Conservation (phyloP, 2,888 invertebrate species). For the Tipula vernalis region DNA sequence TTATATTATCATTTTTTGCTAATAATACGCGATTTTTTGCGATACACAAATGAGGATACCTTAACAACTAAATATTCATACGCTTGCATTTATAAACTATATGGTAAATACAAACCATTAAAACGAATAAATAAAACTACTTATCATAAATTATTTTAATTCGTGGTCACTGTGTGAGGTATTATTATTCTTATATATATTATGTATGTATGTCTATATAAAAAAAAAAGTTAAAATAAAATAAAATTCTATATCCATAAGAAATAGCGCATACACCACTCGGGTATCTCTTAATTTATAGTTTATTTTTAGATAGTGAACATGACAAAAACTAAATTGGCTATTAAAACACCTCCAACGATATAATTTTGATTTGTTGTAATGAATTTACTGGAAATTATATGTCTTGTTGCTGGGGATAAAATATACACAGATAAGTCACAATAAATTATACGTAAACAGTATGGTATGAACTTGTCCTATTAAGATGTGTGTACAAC, state of each 20-base stretch:
- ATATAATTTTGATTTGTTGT: background rate
- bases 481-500: background rate
- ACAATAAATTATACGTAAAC: background rate
- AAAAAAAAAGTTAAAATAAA: too few relatives aligned
- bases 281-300: background rate
- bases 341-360: background rate
- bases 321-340: conserved; percentile 4
- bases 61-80: too few relatives aligned
- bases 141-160: background rate
- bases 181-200: background rate
- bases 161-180: conserved; percentile 4
- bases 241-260: background rate
- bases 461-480: background rate
- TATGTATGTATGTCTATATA: too few relatives aligned
- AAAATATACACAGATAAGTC: background rate
- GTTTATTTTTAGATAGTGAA: background rate
- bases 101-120: background rate
- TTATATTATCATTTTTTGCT: background rate
- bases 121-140: background rate
- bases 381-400: background rate
- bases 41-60: background rate
- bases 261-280: background rate
- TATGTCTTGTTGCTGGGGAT: background rate
- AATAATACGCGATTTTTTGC: background rate
- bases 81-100: background rate